Conservation (phyloP, 2,888 invertebrate species). For the Actias luna region DNA sequence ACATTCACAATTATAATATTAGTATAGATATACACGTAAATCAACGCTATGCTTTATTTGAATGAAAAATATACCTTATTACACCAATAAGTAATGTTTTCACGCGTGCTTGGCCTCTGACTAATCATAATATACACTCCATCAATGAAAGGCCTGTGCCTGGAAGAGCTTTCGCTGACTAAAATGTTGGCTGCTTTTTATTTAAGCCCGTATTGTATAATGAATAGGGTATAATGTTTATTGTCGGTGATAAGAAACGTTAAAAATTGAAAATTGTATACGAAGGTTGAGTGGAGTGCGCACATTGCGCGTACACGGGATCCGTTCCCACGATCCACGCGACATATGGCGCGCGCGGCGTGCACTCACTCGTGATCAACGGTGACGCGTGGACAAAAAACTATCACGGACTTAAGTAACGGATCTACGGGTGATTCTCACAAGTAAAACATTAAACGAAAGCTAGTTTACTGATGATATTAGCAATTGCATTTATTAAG, state of each 20-base stretch:
- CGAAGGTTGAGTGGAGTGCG: constrained; percentile 66
- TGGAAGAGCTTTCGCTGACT: constrained; percentile 39
- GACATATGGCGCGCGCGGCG: constrained; percentile 77
- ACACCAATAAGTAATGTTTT: constrained; percentile 51
- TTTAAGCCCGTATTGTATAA: constrained; percentile 24
- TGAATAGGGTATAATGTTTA: constrained; percentile 17
- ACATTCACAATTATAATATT: too few relatives aligned
- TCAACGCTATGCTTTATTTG: neutral
- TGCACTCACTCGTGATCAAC: constrained; percentile 68
- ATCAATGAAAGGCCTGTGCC: constrained; percentile 67
- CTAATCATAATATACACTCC: constrained; percentile 65
- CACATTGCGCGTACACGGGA: constrained; percentile 70
- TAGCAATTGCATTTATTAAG: neutral
- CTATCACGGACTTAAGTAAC: constrained; percentile 67
- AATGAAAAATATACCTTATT: constrained; percentile 40
- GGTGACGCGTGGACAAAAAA: constrained; percentile 78
- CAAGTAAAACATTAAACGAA: constrained; percentile 54
- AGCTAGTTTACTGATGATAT: constrained; percentile 35
- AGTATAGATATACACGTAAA: neutral
- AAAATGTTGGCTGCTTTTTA: constrained; percentile 19
- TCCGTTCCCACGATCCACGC: constrained; percentile 78
- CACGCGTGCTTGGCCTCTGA: constrained; percentile 58
- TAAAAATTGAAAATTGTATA: constrained; percentile 41
- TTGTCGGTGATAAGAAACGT: constrained; percentile 19
- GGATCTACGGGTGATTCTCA: constrained; percentile 68